Evolutionary conservation across 2,113 vertebrate species (phyloP).

Genomic region (Myotis brandtii): DNA sequence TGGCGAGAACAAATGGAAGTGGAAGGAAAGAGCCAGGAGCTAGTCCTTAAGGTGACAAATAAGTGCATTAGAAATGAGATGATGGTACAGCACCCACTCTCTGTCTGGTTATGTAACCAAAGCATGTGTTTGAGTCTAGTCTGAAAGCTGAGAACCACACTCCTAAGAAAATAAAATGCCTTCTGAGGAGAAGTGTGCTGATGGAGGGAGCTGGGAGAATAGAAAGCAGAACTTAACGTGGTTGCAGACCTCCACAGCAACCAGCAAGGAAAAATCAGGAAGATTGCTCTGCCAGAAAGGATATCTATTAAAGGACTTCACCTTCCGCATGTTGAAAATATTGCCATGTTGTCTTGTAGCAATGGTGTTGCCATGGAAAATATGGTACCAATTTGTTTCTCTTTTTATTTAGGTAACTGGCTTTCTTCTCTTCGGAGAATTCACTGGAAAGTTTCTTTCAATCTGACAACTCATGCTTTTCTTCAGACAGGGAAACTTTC

Average conservation of each 20-base stretch:
- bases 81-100: background rate
- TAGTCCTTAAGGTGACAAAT: background rate
- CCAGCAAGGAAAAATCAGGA: background rate
- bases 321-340: background rate
- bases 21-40: background rate
- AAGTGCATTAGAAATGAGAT: background rate
- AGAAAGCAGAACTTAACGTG: background rate
- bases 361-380: background rate
- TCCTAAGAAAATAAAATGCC: background rate
- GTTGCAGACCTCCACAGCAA: background rate
- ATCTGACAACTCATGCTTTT: background rate
- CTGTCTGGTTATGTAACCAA: background rate
- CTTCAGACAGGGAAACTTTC: background rate
- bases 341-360: background rate
- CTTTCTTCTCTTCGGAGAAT: background rate
- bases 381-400: background rate
- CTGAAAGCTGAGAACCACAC: background rate
- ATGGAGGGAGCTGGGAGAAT: background rate
- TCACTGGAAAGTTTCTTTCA: background rate
- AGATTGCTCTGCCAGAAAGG: background rate
- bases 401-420: background rate
- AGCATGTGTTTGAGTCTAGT: background rate
- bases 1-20: background rate
- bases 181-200: background rate
- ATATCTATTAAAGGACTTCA: background rate